Evolutionary conservation across 2,888 invertebrate genomes (phyloP), one percentile per base, ranked within the genome.

Genomic region (Eristalis intricaria): DNA sequence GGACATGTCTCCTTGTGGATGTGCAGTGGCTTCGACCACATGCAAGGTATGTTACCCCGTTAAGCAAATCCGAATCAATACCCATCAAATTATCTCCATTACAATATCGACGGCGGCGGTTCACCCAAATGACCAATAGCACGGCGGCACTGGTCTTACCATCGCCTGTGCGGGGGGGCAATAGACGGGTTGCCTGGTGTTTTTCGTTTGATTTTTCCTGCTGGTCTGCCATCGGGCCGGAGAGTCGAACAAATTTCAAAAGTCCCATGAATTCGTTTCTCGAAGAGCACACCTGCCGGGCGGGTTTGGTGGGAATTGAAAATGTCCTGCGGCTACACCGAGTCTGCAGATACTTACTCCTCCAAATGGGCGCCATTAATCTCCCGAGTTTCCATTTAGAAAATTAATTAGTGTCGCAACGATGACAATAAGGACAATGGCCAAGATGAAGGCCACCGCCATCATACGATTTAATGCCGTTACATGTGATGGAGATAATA

Each of bases 11-110:
- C 66, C 61, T 7, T 38, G 68, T 40, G 38, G 71, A 10, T 43
- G 50, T 50, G 23, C 71, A 15, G 58, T 11, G 50, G 19, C 50
- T 32, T 22, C 26, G 70, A 35, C 32, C 65, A 80, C 65, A 29
- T 43, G 10, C 10, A 32, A 10, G 35, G 40, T 3, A 19, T 35
- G 43, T 26, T 32, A 81, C 63, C 32, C 71, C 66, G 71, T 77
- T 73, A 60, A 70, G 81, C 65, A 74, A 82, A 79, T 83, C 83
- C 83, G 66, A 83, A 86, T 86, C 86, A 78, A 86, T 86, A 86
- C 82, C 70, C 86, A 78, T 86, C 78, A 83, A 86, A 83, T 86
- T 83, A 86, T 86, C 63, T 83, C 71, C 70, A 78, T 84, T 68
- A 74, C 73, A 78, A 74, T 78, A 78, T 73, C 70, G 56, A 82